Percentiles rank a stretch among this genome's conserved stretches.
Evolutionary conservation across 2,113 vertebrate genomes (phyloP).

Genomic region (Varanus salvator): DNA sequence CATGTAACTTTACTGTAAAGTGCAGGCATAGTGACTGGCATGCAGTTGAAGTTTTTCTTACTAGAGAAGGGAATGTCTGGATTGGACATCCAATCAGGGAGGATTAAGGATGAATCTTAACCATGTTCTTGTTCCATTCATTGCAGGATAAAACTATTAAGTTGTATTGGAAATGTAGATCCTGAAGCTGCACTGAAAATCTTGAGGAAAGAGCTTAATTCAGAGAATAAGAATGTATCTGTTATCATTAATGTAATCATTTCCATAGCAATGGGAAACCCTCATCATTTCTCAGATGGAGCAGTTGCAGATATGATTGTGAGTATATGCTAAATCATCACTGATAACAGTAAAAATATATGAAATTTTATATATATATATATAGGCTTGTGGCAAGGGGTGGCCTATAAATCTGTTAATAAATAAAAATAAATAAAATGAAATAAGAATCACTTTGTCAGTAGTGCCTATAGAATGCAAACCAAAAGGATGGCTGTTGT

Average conservation of each 20-base stretch:
- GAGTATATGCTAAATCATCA: conserved; percentile 42
- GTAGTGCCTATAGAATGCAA: neutral
- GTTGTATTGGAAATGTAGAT: conserved; percentile 71
- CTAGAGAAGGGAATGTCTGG: neutral
- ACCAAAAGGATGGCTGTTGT: neutral
- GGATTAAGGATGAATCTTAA: neutral
- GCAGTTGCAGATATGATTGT: conserved; percentile 63
- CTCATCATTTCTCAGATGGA: conserved; percentile 59
- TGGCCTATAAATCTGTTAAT: no score
- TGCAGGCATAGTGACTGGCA: neutral
- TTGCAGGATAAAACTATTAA: conserved; percentile 82
- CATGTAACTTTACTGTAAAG: neutral
- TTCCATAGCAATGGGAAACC: no score
- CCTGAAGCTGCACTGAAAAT: conserved; percentile 80
- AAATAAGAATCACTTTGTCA: neutral
- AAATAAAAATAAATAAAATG: no score
- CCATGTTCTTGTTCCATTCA: neutral
- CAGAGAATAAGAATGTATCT: no score
- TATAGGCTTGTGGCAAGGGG: no score
- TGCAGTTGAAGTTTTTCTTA: neutral
- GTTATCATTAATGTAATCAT: no score
- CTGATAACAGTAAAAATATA: neutral
- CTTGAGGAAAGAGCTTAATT: no score
- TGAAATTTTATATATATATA: no score
- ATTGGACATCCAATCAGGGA: neutral